Evolutionary conservation across 2,797 vertebrate genomes (phyloP).

Genomic region (Cheirogaleus major): DNA sequence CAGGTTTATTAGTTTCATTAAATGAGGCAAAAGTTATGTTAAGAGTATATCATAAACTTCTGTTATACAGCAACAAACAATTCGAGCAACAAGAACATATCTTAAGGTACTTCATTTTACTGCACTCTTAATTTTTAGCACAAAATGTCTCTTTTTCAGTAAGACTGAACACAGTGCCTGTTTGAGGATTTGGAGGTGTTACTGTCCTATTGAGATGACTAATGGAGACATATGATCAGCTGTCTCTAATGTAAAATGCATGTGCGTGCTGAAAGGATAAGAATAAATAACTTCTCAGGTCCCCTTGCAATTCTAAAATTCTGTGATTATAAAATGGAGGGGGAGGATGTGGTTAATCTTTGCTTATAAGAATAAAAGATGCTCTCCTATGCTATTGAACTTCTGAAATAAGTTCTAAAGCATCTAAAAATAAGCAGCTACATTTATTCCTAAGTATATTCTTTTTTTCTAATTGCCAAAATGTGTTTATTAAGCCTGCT

Average conservation of each 20-base stretch:
- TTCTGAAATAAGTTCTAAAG: background rate
- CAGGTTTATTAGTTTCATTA: constrained; percentile 58
- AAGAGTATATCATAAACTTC: constrained; percentile 21
- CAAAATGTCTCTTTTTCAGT: background rate
- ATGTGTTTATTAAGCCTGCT: background rate
- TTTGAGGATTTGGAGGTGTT: background rate
- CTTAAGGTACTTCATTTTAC: constrained; percentile 26
- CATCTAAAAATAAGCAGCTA: constrained; percentile 3
- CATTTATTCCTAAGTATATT: background rate
- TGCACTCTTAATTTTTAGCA: constrained; percentile 15
- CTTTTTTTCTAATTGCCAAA: background rate
- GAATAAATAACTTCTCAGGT: background rate
- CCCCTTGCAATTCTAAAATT: constrained; percentile 16
- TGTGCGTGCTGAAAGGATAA: background rate
- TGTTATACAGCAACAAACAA: constrained; percentile 7
- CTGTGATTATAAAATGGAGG: background rate
- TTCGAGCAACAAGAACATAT: background rate
- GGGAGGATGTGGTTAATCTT: background rate
- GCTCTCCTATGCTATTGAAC: background rate
- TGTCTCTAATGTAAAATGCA: background rate
- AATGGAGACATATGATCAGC: background rate
- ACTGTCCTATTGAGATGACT: background rate
- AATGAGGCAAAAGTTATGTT: constrained; percentile 22
- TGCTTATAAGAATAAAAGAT: constrained; percentile 38
- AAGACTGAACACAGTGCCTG: background rate